Evolutionary conservation across 2,888 invertebrate species (phyloP).

Genomic region (Oligia fasciuncula): DNA sequence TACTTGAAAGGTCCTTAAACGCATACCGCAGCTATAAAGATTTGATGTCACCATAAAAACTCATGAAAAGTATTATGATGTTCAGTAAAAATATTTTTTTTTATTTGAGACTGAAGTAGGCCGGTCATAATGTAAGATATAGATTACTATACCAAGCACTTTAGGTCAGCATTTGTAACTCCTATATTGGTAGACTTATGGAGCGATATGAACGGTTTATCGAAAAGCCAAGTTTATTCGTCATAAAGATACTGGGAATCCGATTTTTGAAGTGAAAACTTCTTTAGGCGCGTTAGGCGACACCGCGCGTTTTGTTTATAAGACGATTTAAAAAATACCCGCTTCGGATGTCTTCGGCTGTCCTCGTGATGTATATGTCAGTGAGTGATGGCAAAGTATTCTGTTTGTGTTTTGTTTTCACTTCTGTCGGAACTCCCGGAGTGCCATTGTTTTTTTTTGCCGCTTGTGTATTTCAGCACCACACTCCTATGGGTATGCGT

Average conservation of each 20-base stretch:
- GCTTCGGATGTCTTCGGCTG: no score
- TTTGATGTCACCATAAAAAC: slow-evolving; percentile 70
- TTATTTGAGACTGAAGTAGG: slow-evolving; percentile 64
- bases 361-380: no score
- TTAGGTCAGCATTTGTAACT: slow-evolving; percentile 56
- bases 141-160: slow-evolving; percentile 53
- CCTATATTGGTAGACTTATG: slow-evolving; percentile 30
- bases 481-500: not conserved
- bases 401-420: no score
- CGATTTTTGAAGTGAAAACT: not conserved
- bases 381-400: no score
- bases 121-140: slow-evolving; percentile 54
- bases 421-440: no score
- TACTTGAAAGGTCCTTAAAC: slow-evolving; percentile 65
- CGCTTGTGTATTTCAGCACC: not conserved
- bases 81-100: slow-evolving; percentile 66
- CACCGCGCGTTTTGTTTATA: no score
- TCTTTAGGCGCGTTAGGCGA: no score
- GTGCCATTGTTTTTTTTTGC: not conserved
- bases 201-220: slow-evolving; percentile 22
- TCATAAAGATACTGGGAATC: slow-evolving; percentile 16
- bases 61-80: slow-evolving; percentile 67
- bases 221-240: slow-evolving; percentile 43
- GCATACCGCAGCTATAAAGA: slow-evolving; percentile 68
- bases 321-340: no score